Percentiles rank a stretch among this genome's conserved stretches.
phyloP scores from a whole-genome alignment of 2,113 vertebrate species.

The Macquaria ambigua region DNA sequence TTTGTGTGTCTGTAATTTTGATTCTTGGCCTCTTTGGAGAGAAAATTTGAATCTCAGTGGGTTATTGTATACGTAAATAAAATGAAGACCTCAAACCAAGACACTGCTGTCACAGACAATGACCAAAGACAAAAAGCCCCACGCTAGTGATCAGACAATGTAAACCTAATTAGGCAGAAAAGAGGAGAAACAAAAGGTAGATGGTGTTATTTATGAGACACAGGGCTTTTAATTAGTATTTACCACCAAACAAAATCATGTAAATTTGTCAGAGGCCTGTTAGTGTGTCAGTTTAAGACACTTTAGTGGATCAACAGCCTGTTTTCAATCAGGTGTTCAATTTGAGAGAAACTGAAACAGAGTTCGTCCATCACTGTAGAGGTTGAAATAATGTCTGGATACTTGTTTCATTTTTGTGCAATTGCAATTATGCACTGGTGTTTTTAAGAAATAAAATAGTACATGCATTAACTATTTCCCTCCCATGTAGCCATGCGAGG shows the following conservation, averaged over 20 bases:
- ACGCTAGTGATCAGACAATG: slow-evolving; percentile 42
- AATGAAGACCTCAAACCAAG: slow-evolving; percentile 8
- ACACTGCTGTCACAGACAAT: slow-evolving; percentile 9
- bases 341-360: slow-evolving; percentile 11
- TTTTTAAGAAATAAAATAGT: slow-evolving; percentile 17
- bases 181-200: slow-evolving; percentile 33
- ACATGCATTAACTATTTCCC: background rate
- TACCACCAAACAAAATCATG: slow-evolving; percentile 25
- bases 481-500: background rate
- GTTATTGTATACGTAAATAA: background rate
- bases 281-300: background rate
- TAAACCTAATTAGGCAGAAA: slow-evolving; percentile 51
- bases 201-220: slow-evolving; percentile 31
- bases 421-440: background rate
- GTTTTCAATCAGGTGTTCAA: slow-evolving; percentile 15
- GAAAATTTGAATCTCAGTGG: background rate
- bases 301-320: background rate
- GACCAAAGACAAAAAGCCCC: slow-evolving; percentile 31
- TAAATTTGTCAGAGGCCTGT: slow-evolving; percentile 30
- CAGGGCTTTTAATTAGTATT: slow-evolving; percentile 43
- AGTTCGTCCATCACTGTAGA: background rate
- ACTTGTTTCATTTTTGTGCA: slow-evolving; percentile 23
- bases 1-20: background rate
- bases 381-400: slow-evolving; percentile 21
- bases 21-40: background rate